Conservation (phyloP, 2,797 vertebrate species). For the Clamator glandarius region DNA sequence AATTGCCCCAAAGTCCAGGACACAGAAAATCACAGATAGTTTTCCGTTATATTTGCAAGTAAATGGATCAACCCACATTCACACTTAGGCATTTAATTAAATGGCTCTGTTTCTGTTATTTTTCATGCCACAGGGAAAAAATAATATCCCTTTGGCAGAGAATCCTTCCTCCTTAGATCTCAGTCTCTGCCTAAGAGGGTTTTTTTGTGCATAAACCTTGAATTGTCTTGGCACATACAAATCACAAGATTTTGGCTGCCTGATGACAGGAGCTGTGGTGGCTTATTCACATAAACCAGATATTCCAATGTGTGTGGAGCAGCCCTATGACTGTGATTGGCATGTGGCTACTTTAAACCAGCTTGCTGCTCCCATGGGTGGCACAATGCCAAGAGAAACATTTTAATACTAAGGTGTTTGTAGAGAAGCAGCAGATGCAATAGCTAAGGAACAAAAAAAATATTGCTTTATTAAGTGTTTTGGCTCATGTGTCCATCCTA, state of each 20-base stretch:
- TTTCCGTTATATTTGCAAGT: constrained; percentile 15
- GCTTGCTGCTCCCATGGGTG: not conserved
- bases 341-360: constrained; percentile 6
- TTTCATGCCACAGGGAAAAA: constrained; percentile 8
- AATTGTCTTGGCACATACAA: not conserved
- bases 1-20: not conserved
- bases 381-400: constrained; percentile 1
- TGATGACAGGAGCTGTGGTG: not conserved
- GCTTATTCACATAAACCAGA: constrained; percentile 15
- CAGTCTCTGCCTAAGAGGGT: not conserved
- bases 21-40: not conserved
- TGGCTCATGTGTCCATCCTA: not conserved
- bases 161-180: not conserved
- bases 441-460: constrained; percentile 16
- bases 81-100: constrained; percentile 25
- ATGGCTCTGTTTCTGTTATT: not conserved
- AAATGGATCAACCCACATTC: not conserved
- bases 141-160: constrained; percentile 1
- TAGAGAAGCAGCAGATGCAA: constrained; percentile 50
- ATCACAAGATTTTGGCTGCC: not conserved
- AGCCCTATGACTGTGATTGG: constrained; percentile 2
- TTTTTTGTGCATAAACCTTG: constrained; percentile 14
- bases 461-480: constrained; percentile 40
- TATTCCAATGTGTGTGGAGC: not conserved
- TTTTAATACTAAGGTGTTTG: constrained; percentile 39